Conservation (phyloP, 2,113 vertebrate species). For the Etia nguti region DNA sequence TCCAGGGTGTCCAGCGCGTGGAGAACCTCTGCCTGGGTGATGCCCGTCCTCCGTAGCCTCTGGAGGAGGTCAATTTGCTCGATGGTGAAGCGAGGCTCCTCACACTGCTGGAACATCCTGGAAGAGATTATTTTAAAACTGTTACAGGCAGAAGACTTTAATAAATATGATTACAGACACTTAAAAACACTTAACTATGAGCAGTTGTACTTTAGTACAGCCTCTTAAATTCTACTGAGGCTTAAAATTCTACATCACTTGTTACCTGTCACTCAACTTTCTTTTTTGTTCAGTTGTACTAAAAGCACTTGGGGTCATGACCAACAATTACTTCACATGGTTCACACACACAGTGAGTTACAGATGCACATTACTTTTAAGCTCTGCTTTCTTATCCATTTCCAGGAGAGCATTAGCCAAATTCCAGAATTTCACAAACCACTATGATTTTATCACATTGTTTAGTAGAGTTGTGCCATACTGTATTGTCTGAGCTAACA, state of each 20-base stretch:
- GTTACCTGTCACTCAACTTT: too few species aligned
- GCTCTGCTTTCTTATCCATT: too few species aligned
- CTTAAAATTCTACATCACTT: not conserved
- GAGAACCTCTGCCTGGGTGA: conserved; percentile 92
- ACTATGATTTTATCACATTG: too few species aligned
- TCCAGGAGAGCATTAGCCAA: too few species aligned
- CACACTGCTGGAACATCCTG: conserved; percentile 99
- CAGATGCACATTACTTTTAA: too few species aligned
- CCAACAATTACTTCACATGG: too few species aligned
- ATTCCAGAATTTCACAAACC: not conserved
- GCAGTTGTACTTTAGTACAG: not conserved
- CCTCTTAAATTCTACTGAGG: not conserved
- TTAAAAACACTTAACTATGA: not conserved
- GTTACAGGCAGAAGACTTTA: not conserved
- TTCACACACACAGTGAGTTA: too few species aligned
- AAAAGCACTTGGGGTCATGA: not conserved
- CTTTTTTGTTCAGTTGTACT: not conserved
- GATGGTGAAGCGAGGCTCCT: conserved; percentile 98
- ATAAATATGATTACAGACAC: too few species aligned
- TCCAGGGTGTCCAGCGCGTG: conserved; percentile 95
- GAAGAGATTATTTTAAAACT: conserved; percentile 49
- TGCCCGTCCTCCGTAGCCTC: conserved; percentile 90
- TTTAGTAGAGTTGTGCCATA: not conserved
- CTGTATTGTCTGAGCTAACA: not conserved
- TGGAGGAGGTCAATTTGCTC: conserved; percentile 99